Conservation (phyloP, 2,797 vertebrate species). For the Lophura swinhoii region DNA sequence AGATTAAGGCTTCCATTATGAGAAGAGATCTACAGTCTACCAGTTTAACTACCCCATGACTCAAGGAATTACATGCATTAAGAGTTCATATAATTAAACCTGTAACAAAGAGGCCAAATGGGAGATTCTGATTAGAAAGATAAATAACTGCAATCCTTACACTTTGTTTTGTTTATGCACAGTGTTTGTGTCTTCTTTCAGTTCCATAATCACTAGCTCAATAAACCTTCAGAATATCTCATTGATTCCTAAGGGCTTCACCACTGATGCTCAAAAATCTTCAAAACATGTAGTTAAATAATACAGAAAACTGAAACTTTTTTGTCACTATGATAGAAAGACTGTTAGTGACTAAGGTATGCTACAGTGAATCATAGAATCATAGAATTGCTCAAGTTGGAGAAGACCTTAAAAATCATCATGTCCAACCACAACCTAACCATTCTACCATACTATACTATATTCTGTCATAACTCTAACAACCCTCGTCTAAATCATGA, state of each 20-base stretch:
- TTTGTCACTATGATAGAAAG: neutral
- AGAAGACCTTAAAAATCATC: too few species aligned
- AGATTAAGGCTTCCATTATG: neutral
- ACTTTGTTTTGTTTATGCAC: constrained; percentile 18
- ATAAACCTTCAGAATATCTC: neutral
- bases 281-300: neutral
- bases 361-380: neutral
- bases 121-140: constrained; percentile 24
- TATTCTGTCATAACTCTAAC: too few species aligned
- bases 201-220: constrained; percentile 22
- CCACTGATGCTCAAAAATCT: neutral
- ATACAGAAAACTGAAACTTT: neutral
- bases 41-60: neutral
- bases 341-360: neutral
- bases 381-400: too few species aligned
- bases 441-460: too few species aligned
- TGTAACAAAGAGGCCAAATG: constrained; percentile 14
- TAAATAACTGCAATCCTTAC: constrained; percentile 4
- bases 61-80: neutral
- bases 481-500: too few species aligned
- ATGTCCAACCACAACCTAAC: too few species aligned
- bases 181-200: constrained; percentile 18
- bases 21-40: neutral
- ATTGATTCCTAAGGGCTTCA: neutral
- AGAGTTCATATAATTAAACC: constrained; percentile 28